Base-by-base conservation (phyloP, 2,888 invertebrate genomes). In the Seira sanloemensis region DNA sequence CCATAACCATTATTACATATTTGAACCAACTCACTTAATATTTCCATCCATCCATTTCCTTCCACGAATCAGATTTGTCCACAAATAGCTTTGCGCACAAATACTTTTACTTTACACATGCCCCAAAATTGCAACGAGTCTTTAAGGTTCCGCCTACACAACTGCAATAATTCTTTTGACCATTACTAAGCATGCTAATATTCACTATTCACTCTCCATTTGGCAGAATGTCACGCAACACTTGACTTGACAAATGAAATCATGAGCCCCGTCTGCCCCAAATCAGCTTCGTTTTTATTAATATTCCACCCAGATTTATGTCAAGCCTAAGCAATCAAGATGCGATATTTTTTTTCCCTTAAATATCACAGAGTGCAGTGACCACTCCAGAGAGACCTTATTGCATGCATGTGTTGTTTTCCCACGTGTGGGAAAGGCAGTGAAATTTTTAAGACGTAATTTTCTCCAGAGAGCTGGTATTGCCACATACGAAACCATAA, bases 341-440 rank as follows among this genome's bases (percentile, higher is more conserved):
- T 37, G 37, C 12, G 37, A 37, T 7, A 37, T 37, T 4, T 7
- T 7, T 7, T 37, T 7, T 37, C 5, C 4, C 37, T 7, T 37
- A 37, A 4, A 7, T 7, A 12, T 37, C 37, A 37, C 37, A 37
- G 37, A 37, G 37, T 37, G 37, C 37, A 37, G 37, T 37, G 37
- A 37, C 37, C 37, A 37, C 37, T 37, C 5, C 5, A 37, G 37
- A 7, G 37, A n/a, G n/a, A n/a, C n/a, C n/a, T 37, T 37, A 7
- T 4, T 37, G 37, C 37, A 7, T 37, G 37, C 37, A 37, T 37
- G 37, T 37, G 37, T 37, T 37, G 12, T 37, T 37, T 37, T 37
- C 46, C 19, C 75, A 19, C 66, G 23, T 65, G 62, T 46, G 65
- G 18, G 37, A 26, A 16, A 62, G 46, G 18, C 58, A 74, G 37